Evolutionary conservation across 2,113 vertebrate species (phyloP).

Genomic region (Phylloscopus whistleri): DNA sequence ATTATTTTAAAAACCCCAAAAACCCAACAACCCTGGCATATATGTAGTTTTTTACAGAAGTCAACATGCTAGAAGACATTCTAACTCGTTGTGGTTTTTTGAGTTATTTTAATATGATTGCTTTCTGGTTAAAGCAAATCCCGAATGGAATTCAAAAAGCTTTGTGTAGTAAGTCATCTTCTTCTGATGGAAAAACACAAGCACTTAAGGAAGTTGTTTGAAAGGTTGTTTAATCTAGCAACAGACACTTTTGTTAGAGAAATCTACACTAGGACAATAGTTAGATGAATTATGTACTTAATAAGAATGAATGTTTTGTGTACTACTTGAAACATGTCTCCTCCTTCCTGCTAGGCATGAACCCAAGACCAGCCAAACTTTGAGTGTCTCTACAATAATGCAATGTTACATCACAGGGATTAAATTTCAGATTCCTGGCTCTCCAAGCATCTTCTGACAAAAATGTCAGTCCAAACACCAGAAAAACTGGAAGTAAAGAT

Average conservation of each 20-base stretch:
- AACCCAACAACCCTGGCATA: not conserved
- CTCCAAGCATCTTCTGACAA: not conserved
- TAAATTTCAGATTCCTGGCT: not conserved
- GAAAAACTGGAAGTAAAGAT: not conserved
- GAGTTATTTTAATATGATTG: not conserved
- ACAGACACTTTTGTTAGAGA: not conserved
- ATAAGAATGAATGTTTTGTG: not conserved
- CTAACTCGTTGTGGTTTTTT: not conserved
- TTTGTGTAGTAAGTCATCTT: not conserved
- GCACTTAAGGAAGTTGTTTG: not conserved
- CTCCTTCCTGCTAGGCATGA: not conserved
- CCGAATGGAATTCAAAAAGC: not conserved
- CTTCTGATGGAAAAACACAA: not conserved
- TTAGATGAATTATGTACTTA: not conserved
- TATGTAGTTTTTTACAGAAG: not conserved
- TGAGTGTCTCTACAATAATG: not conserved
- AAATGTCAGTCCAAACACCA: not conserved
- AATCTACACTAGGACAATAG: not conserved
- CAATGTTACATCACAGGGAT: not conserved
- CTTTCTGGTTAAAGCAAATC: not conserved
- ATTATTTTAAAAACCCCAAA: not conserved
- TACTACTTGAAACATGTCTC: not conserved
- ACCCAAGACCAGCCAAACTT: not conserved
- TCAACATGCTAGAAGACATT: not conserved
- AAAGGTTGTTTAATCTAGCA: not conserved